Evolutionary conservation across 1,140 invertebrate species (phyloP).

Genomic region (Brachionus plicatilis): DNA sequence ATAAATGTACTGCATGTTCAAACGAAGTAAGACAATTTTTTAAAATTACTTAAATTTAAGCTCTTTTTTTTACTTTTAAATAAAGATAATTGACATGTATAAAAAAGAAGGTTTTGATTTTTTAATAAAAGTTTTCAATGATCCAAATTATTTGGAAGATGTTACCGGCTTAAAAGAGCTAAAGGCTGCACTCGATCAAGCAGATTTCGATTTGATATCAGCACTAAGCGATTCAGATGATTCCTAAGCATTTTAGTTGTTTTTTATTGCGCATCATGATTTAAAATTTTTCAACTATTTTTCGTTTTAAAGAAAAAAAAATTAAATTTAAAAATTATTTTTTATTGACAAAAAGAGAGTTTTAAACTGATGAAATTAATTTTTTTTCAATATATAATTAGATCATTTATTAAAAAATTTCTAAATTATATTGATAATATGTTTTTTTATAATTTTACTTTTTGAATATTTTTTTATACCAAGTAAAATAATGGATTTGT

Average conservation of each 20-base stretch:
- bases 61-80: slow-evolving; percentile 39
- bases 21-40: slow-evolving; percentile 51
- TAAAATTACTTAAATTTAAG: neutral
- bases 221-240: slow-evolving; percentile 18
- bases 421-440: no score
- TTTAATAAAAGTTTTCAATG: slow-evolving; percentile 75
- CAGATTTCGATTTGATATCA: slow-evolving; percentile 46
- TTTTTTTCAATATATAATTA: neutral
- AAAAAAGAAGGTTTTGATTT: slow-evolving; percentile 67
- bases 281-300: neutral
- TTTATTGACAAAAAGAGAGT: neutral
- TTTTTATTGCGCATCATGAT: neutral
- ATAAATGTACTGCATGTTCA: slow-evolving; percentile 87
- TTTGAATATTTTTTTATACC: no score
- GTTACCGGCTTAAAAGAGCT: slow-evolving; percentile 76
- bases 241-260: neutral
- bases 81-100: slow-evolving; percentile 66
- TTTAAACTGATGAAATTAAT: neutral
- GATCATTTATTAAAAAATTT: no score
- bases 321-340: neutral
- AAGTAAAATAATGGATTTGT: no score
- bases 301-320: neutral
- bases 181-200: slow-evolving; percentile 55
- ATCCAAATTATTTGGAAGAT: slow-evolving; percentile 75
- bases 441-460: no score